These are phyloP conservation scores for Palythoa grandis DNA, from an alignment of 92 coral and sea anemone genomes.

Conservation along the genomic window DNA sequence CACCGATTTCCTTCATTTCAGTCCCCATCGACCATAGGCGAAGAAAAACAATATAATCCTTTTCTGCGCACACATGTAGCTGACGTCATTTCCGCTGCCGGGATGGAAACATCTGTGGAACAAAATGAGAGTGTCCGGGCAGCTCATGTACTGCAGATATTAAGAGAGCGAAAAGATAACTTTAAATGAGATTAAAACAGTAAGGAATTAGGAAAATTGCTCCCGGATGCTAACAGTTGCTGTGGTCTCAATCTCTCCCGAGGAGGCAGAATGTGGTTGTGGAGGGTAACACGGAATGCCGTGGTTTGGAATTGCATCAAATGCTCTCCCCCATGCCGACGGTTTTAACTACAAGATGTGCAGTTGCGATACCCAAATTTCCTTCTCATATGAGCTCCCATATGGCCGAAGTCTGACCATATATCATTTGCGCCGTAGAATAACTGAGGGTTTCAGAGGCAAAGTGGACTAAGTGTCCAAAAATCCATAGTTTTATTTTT, in stretches of 20 bases:
- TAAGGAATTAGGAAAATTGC: neutral
- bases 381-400: no score
- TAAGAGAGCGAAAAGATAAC: conserved; percentile 63
- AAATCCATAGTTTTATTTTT: no score
- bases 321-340: no score
- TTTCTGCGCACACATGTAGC: conserved; percentile 65
- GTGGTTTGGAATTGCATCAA: no score
- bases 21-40: conserved; percentile 76
- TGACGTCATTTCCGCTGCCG: conserved; percentile 63
- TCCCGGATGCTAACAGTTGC: neutral
- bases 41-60: conserved; percentile 72
- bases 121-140: conserved; percentile 54
- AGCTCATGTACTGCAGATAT: conserved; percentile 52
- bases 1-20: neutral
- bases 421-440: no score
- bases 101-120: conserved; percentile 51
- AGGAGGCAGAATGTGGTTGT: neutral
- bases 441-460: no score
- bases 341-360: no score
- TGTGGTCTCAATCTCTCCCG: neutral
- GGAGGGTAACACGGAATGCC: neutral
- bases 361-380: no score
- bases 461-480: no score
- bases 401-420: no score
- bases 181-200: conserved; percentile 46